Evolutionary conservation across 2,797 vertebrate species (phyloP).

Genomic region (Esox masquinongy): DNA sequence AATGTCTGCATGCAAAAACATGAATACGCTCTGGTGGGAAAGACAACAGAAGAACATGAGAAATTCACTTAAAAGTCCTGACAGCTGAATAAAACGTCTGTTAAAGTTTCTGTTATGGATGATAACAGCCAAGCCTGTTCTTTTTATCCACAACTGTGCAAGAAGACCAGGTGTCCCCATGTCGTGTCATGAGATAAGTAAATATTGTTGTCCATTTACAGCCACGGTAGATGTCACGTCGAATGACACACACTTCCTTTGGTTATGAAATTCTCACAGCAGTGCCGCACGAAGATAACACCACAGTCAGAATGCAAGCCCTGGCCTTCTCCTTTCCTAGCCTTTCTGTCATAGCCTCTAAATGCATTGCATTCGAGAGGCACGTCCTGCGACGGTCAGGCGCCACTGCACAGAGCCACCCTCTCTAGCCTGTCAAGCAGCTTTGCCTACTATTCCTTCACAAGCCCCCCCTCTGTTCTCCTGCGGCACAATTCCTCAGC

Average conservation of each 20-base stretch:
- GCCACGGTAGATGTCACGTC: not conserved
- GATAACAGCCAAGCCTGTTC: not conserved
- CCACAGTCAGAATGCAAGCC: not conserved
- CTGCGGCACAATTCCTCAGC: slow-evolving; percentile 33
- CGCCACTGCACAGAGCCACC: slow-evolving; percentile 7
- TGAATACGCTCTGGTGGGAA: not conserved
- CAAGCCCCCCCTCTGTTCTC: slow-evolving; percentile 13
- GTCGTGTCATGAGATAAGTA: not conserved
- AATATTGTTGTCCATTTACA: not conserved
- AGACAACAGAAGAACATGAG: slow-evolving; percentile 5
- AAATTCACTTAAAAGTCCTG: slow-evolving; percentile 1
- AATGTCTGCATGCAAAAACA: not conserved
- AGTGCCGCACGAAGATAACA: not conserved
- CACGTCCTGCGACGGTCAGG: slow-evolving; percentile 4
- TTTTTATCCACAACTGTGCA: not conserved
- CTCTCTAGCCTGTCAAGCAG: slow-evolving; percentile 11
- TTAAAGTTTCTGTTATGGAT: not conserved
- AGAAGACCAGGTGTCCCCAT: not conserved
- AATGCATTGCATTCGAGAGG: slow-evolving; percentile 6
- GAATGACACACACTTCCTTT: not conserved
- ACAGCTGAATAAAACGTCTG: not conserved
- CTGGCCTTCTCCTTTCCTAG: not conserved
- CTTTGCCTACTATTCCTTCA: not conserved
- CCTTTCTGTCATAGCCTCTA: not conserved
- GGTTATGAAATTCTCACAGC: not conserved